Base-by-base conservation (phyloP, 2,888 invertebrate genomes). In the Villa cingulata region DNA sequence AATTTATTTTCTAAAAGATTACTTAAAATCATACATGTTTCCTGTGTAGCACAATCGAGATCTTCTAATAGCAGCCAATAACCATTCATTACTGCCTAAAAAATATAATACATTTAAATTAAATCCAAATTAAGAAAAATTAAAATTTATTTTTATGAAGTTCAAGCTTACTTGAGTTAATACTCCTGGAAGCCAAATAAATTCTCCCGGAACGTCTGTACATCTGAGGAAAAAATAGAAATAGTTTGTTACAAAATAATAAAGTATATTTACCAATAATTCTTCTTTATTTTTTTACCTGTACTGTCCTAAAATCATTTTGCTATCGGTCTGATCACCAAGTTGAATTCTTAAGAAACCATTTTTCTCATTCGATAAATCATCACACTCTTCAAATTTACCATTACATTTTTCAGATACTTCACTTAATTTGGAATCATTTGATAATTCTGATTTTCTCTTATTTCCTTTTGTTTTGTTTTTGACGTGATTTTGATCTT, bases 131-230 rank as follows among this genome's bases (percentile, higher is more conserved):
- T 17, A 7, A 16, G 6, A 10, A 41, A 32, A 29, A 43, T 20
- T 38, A 15, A 14, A 19, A 42, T 23, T 23, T 7, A 20, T 48
- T 12, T 29, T 9, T n/a, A n/a, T n/a, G n/a, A n/a, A n/a, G n/a
- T n/a, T n/a, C n/a, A n/a, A n/a, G n/a, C n/a, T 54, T 58, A 77
- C 84, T 74, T 78, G 87, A 4, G 94, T 91, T 46, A 97, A 70
- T 43, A 91, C 84, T n/a, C 96, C 96, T 2, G 95, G 85, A 56
- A 87, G 80, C 97, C 97, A 98, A 18, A 91, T 72, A 72, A 98
- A 98, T 69, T 98, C 92, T 15, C 98, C 98, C 0, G 96, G 96
- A 43, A 95, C 77, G 63, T 96, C 95, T 0, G 97, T 95, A 62
- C 96, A 97, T 55, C 87, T 51, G 37, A 20, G 29, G 20, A 40